Percentiles rank a stretch among this genome's conserved stretches.
Conservation (phyloP, 2,888 invertebrate species). For the Gastracanthus pulcherrimus region DNA sequence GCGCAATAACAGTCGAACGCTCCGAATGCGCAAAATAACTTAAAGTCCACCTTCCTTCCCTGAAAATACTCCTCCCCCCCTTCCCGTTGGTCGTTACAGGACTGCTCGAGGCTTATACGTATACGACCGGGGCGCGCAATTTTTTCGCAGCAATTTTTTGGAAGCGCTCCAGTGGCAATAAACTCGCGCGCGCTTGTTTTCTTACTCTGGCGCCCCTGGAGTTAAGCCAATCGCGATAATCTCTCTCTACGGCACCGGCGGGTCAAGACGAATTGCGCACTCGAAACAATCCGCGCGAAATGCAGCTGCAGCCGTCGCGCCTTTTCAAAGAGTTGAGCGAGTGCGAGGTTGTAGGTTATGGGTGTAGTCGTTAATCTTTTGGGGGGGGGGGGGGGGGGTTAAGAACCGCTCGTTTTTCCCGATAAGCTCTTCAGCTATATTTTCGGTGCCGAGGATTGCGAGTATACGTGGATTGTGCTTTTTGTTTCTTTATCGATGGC, state of each 20-base stretch:
- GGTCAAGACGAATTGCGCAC: conserved; percentile 28
- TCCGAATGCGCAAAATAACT: too few species aligned
- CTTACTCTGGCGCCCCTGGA: conserved; percentile 26
- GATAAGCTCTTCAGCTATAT: too few species aligned
- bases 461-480: neutral
- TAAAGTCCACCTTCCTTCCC: too few species aligned
- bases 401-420: neutral
- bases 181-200: neutral
- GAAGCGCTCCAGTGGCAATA: conserved; percentile 35
- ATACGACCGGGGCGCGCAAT: too few species aligned
- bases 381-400: too few species aligned
- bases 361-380: neutral
- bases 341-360: too few species aligned
- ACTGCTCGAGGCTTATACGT: too few species aligned
- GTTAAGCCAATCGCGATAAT: conserved; percentile 46
- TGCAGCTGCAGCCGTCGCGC: too few species aligned
- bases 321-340: neutral
- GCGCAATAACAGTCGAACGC: neutral
- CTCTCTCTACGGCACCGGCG: neutral
- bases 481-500: neutral
- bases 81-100: too few species aligned
- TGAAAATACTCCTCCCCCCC: too few species aligned
- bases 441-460: too few species aligned
- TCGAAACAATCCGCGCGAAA: conserved; percentile 23
- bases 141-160: conserved; percentile 22